A percentile compares a stretch with the other conserved stretches of the same genome.
Evolutionary conservation across 2,888 invertebrate species (phyloP).

Genomic region (Cryptocephalus moraei): DNA sequence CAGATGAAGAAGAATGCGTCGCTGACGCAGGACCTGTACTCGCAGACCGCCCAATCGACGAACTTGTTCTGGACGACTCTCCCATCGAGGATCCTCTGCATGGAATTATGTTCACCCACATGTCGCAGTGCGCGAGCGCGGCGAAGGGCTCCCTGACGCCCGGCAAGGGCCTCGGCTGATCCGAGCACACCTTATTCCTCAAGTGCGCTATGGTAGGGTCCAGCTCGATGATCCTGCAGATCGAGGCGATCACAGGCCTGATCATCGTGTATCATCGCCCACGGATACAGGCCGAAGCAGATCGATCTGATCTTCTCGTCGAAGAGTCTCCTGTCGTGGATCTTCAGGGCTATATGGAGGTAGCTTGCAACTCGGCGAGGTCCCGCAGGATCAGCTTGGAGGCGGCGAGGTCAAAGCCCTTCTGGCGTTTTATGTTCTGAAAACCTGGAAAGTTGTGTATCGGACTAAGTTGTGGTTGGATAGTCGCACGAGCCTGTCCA

Average conservation of each 20-base stretch:
- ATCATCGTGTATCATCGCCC: too few species aligned
- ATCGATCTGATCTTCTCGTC: too few species aligned
- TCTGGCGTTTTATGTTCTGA: constrained; percentile 37
- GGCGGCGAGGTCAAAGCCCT: constrained; percentile 41
- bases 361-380: constrained; percentile 46
- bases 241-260: too few species aligned
- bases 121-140: constrained; percentile 39
- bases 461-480: too few species aligned
- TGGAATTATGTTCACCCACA: constrained; percentile 42
- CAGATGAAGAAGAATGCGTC: constrained; percentile 25
- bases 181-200: neutral
- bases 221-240: too few species aligned
- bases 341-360: constrained; percentile 42
- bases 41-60: constrained; percentile 21
- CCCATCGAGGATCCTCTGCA: constrained; percentile 35
- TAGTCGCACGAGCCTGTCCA: too few species aligned
- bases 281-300: too few species aligned
- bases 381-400: constrained; percentile 37
- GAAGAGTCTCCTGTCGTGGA: constrained; percentile 4
- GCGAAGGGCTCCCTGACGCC: constrained; percentile 37
- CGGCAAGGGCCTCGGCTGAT: constrained; percentile 3
- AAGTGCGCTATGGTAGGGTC: neutral
- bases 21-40: constrained; percentile 18
- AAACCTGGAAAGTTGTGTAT: constrained; percentile 36
- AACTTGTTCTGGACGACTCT: constrained; percentile 15